Evolutionary conservation across 2,113 vertebrate species (phyloP), one percentile per base, ranked within the genome.

Genomic region (Albula goreensis): DNA sequence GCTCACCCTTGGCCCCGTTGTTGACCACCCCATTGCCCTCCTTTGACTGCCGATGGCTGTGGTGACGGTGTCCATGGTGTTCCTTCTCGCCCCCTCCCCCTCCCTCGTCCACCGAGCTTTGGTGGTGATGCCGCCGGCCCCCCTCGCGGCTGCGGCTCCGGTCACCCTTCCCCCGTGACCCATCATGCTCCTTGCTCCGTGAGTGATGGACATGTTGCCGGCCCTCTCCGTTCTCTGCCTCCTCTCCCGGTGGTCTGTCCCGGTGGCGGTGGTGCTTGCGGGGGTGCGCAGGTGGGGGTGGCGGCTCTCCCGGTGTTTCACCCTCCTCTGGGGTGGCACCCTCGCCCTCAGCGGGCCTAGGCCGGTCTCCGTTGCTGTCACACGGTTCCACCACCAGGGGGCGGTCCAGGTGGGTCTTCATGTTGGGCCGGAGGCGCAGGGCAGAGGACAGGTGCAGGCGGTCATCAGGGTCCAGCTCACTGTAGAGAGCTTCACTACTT

Each of bases 401-500:
- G 5, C 97, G 95, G 85, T 98, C 98, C 82, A 98, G 89, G 88
- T 99, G 98, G 0, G 97, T 99, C 91, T 97, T 99, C 96, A 98
- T 97, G 91, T 99, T 97, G 0, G 97, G 97, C 0, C 96, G 93
- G 86, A 98, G 93, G 91, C 96, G 96, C 19, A 97, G 96, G 13
- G 95, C 93, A 8, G 96, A 96, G 4, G 97, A 95, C 0, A 96
- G 94, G 4, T 93, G 94, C 15, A 96, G 92, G 0, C 96, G 93
- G 84, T 98, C 97, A 90, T 99, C 98, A 0, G 97, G 96, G 25
- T 97, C 96, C 91, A 97, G 91, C 89, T 98, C 97, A 0, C 93
- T 97, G 94, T 98, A 98, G 25, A 99, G 94, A 0, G 97, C 97
- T 92, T 99, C 98, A 0, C 96, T 97, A 94, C 98, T 99, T 3